Percentiles rank a stretch among this genome's conserved stretches.
These are phyloP conservation scores for Alectura lathami DNA, from an alignment of 2,113 vertebrate genomes.

Conservation along the genomic window DNA sequence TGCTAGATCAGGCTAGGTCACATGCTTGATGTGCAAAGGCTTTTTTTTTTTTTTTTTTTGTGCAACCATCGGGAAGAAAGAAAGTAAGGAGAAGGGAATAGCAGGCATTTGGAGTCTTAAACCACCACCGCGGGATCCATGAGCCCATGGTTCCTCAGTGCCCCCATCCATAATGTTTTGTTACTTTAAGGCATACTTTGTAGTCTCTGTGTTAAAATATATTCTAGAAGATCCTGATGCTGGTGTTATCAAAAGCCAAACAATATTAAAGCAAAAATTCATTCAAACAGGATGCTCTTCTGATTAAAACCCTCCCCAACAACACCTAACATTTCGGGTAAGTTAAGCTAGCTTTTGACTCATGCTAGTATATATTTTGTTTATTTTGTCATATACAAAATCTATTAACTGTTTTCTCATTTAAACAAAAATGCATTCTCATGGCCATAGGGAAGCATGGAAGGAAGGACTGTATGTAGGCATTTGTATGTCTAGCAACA, in stretches of 20 bases:
- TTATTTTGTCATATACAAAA: not conserved
- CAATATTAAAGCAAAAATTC: not conserved
- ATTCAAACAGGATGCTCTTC: not conserved
- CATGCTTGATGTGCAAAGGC: not conserved
- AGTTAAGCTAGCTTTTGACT: not conserved
- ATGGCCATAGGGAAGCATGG: not conserved
- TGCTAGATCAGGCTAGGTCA: not conserved
- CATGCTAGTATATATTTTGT: not conserved
- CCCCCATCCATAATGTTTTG: not conserved
- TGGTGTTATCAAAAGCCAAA: not conserved
- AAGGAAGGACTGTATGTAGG: not conserved
- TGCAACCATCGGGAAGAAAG: not conserved
- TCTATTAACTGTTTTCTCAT: not conserved
- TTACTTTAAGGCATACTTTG: not conserved
- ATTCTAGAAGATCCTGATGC: not conserved
- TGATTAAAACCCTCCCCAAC: not conserved
- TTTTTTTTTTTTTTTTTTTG: too few species aligned
- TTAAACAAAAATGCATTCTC: not conserved
- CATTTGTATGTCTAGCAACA: not conserved
- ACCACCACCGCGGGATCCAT: not conserved
- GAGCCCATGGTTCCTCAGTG: too few species aligned
- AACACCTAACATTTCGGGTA: not conserved
- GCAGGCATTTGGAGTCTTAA: not conserved
- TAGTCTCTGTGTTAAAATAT: not conserved
- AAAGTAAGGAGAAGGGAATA: not conserved